phyloP scores from a whole-genome alignment of 2,888 invertebrate genomes.

The Crocallis elinguaria region DNA sequence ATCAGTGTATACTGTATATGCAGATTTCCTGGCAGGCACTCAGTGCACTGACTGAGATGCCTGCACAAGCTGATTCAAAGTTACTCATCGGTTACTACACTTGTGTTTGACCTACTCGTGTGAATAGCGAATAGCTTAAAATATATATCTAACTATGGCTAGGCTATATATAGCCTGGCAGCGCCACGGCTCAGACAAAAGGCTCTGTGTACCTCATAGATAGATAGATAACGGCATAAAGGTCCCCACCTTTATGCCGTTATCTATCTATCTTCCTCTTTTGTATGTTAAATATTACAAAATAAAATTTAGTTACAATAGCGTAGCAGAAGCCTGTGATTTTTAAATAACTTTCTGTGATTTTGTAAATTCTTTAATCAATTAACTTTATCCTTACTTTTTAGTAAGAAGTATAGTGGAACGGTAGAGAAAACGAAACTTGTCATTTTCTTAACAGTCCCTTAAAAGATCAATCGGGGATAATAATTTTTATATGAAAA shows the following conservation, averaged over 20 bases:
- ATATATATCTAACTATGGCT: neutral
- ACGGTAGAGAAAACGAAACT: no score
- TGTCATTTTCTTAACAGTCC: no score
- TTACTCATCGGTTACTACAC: slow-evolving; percentile 45
- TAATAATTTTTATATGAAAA: no score
- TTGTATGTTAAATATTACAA: slow-evolving; percentile 12
- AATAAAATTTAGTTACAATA: neutral
- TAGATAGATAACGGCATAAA: neutral
- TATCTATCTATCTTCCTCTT: slow-evolving; percentile 2
- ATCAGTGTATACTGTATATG: no score
- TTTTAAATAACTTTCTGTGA: no score
- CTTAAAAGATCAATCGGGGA: no score
- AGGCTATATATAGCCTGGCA: neutral
- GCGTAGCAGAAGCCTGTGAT: no score
- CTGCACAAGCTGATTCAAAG: slow-evolving; percentile 46
- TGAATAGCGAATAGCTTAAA: slow-evolving; percentile 20
- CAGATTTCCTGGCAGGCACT: no score
- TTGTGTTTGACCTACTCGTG: slow-evolving; percentile 58
- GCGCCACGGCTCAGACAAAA: slow-evolving; percentile 7
- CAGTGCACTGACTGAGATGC: no score
- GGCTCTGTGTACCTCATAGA: slow-evolving; percentile 15
- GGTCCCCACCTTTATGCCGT: neutral
- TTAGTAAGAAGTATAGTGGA: no score
- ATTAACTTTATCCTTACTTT: no score
- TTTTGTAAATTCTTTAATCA: no score